Evolutionary conservation across 2,797 vertebrate species (phyloP).

Genomic region (Scomberomorus guttatus): DNA sequence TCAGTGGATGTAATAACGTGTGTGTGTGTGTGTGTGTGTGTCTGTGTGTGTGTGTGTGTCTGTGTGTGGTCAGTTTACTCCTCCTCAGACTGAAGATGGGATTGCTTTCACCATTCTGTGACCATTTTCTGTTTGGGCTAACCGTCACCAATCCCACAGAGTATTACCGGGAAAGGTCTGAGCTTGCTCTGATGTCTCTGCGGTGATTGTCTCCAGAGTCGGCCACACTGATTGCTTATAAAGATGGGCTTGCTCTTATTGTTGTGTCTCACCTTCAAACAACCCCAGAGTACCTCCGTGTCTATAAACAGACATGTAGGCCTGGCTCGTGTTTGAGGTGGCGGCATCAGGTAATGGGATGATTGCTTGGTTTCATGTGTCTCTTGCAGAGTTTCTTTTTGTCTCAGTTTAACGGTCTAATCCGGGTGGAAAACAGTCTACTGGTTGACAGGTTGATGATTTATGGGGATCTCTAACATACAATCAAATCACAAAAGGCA

Average conservation of each 20-base stretch:
- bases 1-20: slow-evolving; percentile 42
- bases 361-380: slow-evolving; percentile 9
- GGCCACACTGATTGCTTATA: slow-evolving; percentile 59
- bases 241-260: slow-evolving; percentile 42
- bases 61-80: slow-evolving; percentile 34
- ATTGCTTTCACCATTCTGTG: slow-evolving; percentile 46
- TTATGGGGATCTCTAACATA: slow-evolving; percentile 19
- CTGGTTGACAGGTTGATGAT: slow-evolving; percentile 15
- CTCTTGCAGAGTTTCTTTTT: neutral
- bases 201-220: slow-evolving; percentile 53
- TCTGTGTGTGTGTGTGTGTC: slow-evolving; percentile 18
- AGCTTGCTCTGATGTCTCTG: slow-evolving; percentile 37
- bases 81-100: slow-evolving; percentile 38
- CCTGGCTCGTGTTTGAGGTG: slow-evolving; percentile 11
- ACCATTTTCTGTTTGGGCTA: slow-evolving; percentile 58
- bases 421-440: slow-evolving; percentile 2
- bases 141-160: slow-evolving; percentile 58
- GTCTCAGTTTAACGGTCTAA: neutral
- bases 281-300: slow-evolving; percentile 19
- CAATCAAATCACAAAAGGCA: slow-evolving; percentile 20
- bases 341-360: neutral
- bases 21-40: slow-evolving; percentile 23
- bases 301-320: slow-evolving; percentile 19
- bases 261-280: slow-evolving; percentile 57
- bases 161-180: slow-evolving; percentile 29